Conservation (phyloP, 1,140 invertebrate genomes). For the Nylanderia fulva region DNA sequence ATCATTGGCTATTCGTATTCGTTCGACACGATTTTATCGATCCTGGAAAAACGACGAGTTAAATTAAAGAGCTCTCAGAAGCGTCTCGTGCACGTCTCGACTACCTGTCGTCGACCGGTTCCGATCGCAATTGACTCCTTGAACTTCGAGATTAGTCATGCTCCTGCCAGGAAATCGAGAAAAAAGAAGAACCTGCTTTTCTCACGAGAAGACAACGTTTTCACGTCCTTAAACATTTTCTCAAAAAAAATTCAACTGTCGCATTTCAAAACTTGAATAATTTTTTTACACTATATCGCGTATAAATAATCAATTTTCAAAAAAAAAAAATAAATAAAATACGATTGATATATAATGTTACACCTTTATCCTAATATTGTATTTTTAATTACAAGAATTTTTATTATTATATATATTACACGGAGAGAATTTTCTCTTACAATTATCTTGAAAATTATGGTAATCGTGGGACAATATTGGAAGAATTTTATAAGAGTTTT, state of each 20-base stretch:
- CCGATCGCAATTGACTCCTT: slow-evolving; percentile 55
- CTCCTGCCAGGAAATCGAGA: slow-evolving; percentile 1
- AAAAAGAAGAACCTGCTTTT: not conserved
- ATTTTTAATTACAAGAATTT: no score
- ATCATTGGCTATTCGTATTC: slow-evolving; percentile 33
- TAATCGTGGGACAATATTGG: no score
- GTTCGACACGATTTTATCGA: slow-evolving; percentile 37
- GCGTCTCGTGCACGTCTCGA: slow-evolving; percentile 56
- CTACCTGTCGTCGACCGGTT: slow-evolving; percentile 65
- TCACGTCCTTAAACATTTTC: not conserved
- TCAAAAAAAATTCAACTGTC: not conserved
- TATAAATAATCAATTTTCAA: not conserved
- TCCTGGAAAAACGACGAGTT: slow-evolving; percentile 18
- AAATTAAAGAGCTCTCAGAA: slow-evolving; percentile 45
- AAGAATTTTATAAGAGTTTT: no score
- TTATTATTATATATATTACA: no score
- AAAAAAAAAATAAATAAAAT: no score
- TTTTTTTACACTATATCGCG: not conserved
- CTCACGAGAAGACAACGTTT: not conserved
- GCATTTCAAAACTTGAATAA: not conserved
- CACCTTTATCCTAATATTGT: not conserved
- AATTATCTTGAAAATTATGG: no score
- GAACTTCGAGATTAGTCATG: slow-evolving; percentile 44
- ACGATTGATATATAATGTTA: no score
- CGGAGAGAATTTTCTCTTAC: no score